Percentiles rank a stretch among this genome's conserved stretches.
Evolutionary conservation across 2,113 vertebrate genomes (phyloP).

Genomic region (Canis aureus): DNA sequence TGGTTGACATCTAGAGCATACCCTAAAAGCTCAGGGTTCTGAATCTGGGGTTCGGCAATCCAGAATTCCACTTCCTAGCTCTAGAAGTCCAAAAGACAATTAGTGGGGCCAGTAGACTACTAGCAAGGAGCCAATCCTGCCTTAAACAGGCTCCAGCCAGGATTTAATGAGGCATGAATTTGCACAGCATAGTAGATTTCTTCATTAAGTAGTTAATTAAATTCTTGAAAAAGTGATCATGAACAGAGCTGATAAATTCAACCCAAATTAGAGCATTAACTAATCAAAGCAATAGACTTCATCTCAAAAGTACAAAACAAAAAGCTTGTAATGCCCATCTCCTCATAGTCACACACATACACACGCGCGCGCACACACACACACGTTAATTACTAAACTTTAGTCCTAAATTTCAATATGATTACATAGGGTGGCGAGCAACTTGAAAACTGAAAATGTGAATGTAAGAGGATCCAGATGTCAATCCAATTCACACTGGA

Average conservation of each 20-base stretch:
- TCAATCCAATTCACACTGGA: background rate
- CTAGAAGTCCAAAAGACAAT: background rate
- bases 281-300: conserved; percentile 56
- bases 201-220: conserved; percentile 74
- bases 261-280: conserved; percentile 70
- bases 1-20: background rate
- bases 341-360: background rate
- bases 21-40: background rate
- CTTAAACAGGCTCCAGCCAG: background rate
- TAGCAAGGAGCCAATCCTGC: conserved; percentile 4
- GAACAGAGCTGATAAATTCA: conserved; percentile 73
- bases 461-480: background rate
- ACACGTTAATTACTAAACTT: background rate
- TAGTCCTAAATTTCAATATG: conserved; percentile 13
- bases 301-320: conserved; percentile 43
- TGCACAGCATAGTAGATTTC: conserved; percentile 68
- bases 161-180: conserved; percentile 48
- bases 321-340: background rate
- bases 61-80: background rate
- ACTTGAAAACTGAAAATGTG: conserved; percentile 4
- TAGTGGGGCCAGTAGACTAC: background rate
- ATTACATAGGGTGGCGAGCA: background rate
- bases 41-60: background rate
- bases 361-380: background rate
- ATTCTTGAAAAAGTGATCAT: conserved; percentile 64